Conservation (phyloP, 2,888 invertebrate species). For the Leptinotarsa rubiginosa region DNA sequence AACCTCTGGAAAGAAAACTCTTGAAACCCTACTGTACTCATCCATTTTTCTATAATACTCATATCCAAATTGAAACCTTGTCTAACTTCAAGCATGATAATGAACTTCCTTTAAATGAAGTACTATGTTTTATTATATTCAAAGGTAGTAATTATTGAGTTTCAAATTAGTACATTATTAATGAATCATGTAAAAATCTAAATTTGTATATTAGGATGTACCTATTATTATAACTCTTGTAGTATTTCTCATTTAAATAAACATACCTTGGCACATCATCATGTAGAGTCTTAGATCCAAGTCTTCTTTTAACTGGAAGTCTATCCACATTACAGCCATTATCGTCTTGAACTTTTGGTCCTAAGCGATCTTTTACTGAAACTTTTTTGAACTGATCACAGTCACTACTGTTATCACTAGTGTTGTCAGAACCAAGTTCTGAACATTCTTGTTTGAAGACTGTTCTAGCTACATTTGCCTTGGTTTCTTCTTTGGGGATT, state of each 20-base stretch:
- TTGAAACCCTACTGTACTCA: too few relatives aligned
- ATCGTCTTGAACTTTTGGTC: conserved; percentile 31
- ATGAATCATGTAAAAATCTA: too few relatives aligned
- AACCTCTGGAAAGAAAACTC: too few relatives aligned
- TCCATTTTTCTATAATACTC: too few relatives aligned
- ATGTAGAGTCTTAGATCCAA: conserved; percentile 26
- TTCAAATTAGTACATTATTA: too few relatives aligned
- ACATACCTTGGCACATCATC: conserved; percentile 34
- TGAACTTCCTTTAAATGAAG: too few relatives aligned
- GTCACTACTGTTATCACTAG: conserved; percentile 1
- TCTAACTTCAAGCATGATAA: too few relatives aligned
- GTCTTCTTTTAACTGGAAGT: conserved; percentile 35
- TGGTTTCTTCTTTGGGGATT: neutral
- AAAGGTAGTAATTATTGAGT: too few relatives aligned
- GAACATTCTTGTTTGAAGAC: conserved; percentile 3
- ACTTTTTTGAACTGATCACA: conserved; percentile 23
- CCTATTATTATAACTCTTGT: too few relatives aligned
- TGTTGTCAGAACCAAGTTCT: conserved; percentile 1
- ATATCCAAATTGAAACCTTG: too few relatives aligned
- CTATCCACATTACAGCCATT: conserved; percentile 15
- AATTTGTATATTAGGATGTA: too few relatives aligned
- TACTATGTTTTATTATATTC: too few relatives aligned
- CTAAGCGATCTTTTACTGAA: conserved; percentile 40
- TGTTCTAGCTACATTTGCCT: conserved; percentile 1
- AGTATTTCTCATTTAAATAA: neutral